Conservation (phyloP, 2,888 invertebrate species). For the Heliconius cydno region DNA sequence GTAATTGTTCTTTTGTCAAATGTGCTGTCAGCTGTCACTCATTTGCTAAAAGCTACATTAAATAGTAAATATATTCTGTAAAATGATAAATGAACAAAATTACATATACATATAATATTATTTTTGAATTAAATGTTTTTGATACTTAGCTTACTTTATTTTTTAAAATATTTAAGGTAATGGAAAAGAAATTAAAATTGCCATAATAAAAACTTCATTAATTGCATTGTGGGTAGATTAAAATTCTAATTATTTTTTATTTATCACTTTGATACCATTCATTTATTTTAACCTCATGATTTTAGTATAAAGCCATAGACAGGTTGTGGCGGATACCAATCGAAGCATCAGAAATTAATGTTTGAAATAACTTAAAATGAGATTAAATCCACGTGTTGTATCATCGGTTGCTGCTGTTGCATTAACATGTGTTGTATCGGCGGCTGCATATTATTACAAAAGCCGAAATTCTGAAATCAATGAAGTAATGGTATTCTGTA, state of each 20-base stretch:
- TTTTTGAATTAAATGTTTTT: background rate
- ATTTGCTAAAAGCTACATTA: background rate
- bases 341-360: slow-evolving; percentile 62
- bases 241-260: slow-evolving; percentile 43
- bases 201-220: background rate
- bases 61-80: background rate
- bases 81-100: background rate
- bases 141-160: background rate
- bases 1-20: slow-evolving; percentile 10
- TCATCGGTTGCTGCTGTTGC: slow-evolving; percentile 74
- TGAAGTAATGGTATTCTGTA: slow-evolving; percentile 81
- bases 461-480: slow-evolving; percentile 69
- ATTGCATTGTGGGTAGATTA: slow-evolving; percentile 61
- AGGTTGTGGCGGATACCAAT: slow-evolving; percentile 55
- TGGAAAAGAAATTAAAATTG: background rate
- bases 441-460: slow-evolving; percentile 74
- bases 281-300: slow-evolving; percentile 63
- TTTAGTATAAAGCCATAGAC: slow-evolving; percentile 67
- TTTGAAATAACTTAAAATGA: slow-evolving; percentile 74
- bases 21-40: background rate
- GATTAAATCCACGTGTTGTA: slow-evolving; percentile 67
- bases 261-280: slow-evolving; percentile 50
- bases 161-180: background rate
- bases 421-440: slow-evolving; percentile 72
- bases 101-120: background rate